phyloP scores from a whole-genome alignment of 2,113 vertebrate genomes.

The Pan paniscus region DNA sequence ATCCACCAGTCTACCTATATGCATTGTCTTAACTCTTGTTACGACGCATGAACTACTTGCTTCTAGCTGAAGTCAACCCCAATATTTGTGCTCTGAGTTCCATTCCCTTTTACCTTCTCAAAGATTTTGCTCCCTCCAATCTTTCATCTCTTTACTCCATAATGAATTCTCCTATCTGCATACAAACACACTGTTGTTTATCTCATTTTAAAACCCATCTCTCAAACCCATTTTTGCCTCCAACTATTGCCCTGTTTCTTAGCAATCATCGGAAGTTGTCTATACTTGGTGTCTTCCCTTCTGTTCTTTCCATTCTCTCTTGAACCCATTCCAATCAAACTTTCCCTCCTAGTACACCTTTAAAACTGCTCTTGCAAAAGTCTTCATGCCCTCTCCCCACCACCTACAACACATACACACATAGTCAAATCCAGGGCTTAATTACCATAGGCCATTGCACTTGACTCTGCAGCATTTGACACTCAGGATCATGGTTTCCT shows the following conservation, averaged over 20 bases:
- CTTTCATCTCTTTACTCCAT: not conserved
- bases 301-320: not conserved
- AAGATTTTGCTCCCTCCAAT: not conserved
- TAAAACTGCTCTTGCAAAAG: not conserved
- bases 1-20: not conserved
- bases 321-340: not conserved
- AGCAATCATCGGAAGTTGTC: not conserved
- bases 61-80: not conserved
- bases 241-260: not conserved
- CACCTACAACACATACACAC: not conserved
- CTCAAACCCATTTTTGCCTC: not conserved
- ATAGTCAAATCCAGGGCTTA: not conserved
- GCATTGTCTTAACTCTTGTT: not conserved
- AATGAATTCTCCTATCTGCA: no score
- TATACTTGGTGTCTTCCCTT: fast-evolving
- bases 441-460: not conserved
- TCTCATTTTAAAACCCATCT: not conserved
- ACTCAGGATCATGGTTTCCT: not conserved
- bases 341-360: not conserved
- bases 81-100: fast-evolving
- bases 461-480: not conserved
- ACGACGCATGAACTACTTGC: fast-evolving
- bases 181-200: not conserved
- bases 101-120: not conserved
- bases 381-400: not conserved